Evolutionary conservation across 2,888 invertebrate genomes (phyloP).

Genomic region (Oxyscelio sp.): DNA sequence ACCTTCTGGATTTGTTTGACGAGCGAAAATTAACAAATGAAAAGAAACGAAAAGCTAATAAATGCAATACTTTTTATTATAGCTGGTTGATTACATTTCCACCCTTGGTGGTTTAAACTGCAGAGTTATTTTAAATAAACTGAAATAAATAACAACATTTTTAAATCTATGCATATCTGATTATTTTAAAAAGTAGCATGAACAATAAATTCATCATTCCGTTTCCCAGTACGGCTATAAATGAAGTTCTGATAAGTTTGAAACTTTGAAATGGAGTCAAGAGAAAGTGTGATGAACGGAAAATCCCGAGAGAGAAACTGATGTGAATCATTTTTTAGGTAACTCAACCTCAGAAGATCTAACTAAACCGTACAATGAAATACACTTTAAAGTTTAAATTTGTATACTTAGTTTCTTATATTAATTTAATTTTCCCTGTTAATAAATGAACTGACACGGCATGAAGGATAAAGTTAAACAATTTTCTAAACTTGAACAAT

Average conservation of each 20-base stretch:
- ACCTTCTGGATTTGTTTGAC: too few relatives aligned
- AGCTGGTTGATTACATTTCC: too few relatives aligned
- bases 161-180: too few relatives aligned
- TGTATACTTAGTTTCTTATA: background rate
- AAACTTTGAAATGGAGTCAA: constrained; percentile 37
- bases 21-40: too few relatives aligned
- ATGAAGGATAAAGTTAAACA: background rate
- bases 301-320: constrained; percentile 23
- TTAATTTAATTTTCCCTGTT: background rate
- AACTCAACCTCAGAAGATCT: constrained; percentile 10
- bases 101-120: too few relatives aligned
- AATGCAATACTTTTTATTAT: too few relatives aligned
- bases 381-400: constrained; percentile 12
- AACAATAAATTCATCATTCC: constrained; percentile 25
- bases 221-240: constrained; percentile 23
- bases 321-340: constrained; percentile 32
- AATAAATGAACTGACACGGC: background rate
- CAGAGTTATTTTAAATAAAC: too few relatives aligned
- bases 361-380: constrained; percentile 24
- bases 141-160: too few relatives aligned
- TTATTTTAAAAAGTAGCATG: background rate
- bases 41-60: too few relatives aligned
- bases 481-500: background rate
- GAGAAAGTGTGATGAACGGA: constrained; percentile 26
- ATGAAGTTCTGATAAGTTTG: constrained; percentile 46